Evolutionary conservation across 2,888 invertebrate species (phyloP), one percentile per base, ranked within the genome.

Genomic region (Atethmia centrago): DNA sequence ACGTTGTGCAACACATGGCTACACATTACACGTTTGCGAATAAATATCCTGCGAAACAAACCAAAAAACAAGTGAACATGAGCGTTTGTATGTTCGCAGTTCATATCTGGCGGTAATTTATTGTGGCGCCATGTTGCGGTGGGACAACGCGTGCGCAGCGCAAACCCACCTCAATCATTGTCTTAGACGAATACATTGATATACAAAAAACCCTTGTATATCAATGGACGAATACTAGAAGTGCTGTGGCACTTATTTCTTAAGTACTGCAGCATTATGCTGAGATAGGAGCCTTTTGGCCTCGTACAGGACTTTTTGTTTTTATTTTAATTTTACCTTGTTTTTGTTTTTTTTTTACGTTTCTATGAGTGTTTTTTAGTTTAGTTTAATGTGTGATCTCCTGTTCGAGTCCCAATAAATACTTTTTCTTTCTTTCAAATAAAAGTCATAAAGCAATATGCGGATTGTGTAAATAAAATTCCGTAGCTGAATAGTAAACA

Each of bases 31-130:
- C 61, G 76, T 79, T 86, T 74, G 83, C 80, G 81, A 81, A 83
- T 86, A 89, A 87, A 88, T 85, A 85, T 82, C 74, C 81, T 74
- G 73, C 14, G 67, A 78, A 85, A 85, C 84, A 85, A 85, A 84
- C 72, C 64, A 86, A 86, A 87, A 86, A 81, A 84, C 81, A 87
- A 84, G 84, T 71, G 77, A 79, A 86, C 86, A 85, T 82, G 79
- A 80, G 75, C 85, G 87, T 85, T 87, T 84, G 87, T 83, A 86
- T 88, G 90, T 88, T 87, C 88, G 82, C 85, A 85, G 87, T 83
- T 86, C 87, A 90, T 91, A 92, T 92, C 90, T 85, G 79, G 82
- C 77, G 79, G 89, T 91, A 90, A 92, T 93, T 93, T 93, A 93
- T 92, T 90, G 90, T 85, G 88, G 88, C 87, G 88, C 87, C 88